phyloP scores from a whole-genome alignment of 2,113 vertebrate species.

The Otus sunia region DNA sequence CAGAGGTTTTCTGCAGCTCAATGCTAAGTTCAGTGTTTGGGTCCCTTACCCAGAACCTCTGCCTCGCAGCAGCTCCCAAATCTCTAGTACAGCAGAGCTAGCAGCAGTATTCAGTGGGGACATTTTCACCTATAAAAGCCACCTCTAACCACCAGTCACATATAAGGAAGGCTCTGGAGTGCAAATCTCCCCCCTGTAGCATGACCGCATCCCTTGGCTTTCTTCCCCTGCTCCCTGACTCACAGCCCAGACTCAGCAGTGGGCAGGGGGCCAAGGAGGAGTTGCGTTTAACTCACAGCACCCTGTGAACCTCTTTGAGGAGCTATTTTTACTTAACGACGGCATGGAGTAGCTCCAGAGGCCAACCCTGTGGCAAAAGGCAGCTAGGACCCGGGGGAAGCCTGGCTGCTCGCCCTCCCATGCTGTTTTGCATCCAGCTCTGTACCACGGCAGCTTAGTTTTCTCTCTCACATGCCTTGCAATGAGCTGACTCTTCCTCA shows the following conservation, averaged over 20 bases:
- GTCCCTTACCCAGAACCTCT: neutral
- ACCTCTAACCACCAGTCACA: neutral
- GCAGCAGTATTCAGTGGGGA: fast-evolving
- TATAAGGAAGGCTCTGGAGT: neutral
- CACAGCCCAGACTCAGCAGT: neutral
- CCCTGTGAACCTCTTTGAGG: neutral
- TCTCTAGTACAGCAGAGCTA: neutral
- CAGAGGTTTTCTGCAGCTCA: neutral
- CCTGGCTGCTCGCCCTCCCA: neutral
- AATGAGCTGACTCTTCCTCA: neutral
- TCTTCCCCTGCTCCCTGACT: conserved; percentile 2
- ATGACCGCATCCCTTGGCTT: conserved; percentile 28
- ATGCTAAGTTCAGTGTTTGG: neutral
- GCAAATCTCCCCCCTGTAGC: neutral
- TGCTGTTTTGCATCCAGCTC: neutral
- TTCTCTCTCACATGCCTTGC: neutral
- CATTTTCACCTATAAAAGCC: neutral
- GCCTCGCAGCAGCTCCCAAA: no score
- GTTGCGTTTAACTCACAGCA: neutral
- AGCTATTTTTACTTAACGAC: neutral
- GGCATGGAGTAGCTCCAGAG: fast-evolving
- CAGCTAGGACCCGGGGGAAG: neutral
- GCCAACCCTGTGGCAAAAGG: neutral
- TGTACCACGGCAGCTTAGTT: fast-evolving
- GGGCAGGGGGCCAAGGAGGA: neutral